Conservation (phyloP, 2,113 vertebrate genomes). For the Etheostoma spectabile region DNA sequence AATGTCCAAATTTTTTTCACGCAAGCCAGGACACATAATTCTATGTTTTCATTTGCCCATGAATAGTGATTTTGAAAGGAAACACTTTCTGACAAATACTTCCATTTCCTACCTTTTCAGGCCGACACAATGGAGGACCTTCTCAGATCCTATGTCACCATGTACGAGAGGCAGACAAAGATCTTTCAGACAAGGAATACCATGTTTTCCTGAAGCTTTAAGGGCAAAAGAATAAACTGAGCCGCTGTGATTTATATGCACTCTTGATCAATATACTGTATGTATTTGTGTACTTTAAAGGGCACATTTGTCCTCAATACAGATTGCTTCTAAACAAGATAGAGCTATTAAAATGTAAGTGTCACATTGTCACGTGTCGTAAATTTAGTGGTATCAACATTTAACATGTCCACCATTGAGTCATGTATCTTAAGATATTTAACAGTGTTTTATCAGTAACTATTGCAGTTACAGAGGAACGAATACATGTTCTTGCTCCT, state of each 20-base stretch:
- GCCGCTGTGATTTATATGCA: not conserved
- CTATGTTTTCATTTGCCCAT: not conserved
- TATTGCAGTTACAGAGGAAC: not conserved
- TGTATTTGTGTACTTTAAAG: constrained; percentile 11
- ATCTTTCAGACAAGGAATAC: constrained; percentile 72
- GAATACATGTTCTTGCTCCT: not conserved
- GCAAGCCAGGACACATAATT: not conserved
- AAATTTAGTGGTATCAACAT: not conserved
- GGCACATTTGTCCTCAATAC: not conserved
- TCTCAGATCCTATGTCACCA: constrained; percentile 88
- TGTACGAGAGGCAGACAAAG: constrained; percentile 81
- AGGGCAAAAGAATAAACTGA: not conserved
- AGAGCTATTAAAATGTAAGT: constrained; percentile 10
- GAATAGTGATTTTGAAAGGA: not conserved
- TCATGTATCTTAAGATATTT: not conserved
- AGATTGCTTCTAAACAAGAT: constrained; percentile 5
- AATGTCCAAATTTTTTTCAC: not conserved
- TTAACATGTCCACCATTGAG: not conserved
- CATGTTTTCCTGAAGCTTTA: constrained; percentile 47
- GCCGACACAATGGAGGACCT: constrained; percentile 94
- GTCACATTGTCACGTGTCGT: not conserved
- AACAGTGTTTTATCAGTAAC: not conserved
- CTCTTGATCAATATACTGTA: not conserved
- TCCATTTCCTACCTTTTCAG: constrained; percentile 74
- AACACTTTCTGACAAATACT: constrained; percentile 5